These are phyloP conservation scores for Drosophila diplacantha DNA, from an alignment of 2,888 invertebrate species.

Conservation along the genomic window DNA sequence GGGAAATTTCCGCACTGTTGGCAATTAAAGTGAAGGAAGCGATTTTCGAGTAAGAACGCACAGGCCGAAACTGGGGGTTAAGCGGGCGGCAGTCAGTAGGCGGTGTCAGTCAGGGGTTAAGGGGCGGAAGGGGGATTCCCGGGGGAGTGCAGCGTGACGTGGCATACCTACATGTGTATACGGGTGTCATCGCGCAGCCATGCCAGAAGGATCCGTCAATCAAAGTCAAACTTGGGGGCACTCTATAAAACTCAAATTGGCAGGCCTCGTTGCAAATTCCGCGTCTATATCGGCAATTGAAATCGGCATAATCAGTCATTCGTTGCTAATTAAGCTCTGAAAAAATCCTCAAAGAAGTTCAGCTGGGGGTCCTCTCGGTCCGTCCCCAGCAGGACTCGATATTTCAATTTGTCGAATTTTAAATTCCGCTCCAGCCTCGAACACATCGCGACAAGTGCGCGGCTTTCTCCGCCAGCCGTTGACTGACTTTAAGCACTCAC, in stretches of 20 bases:
- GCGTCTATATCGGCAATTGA: conserved; percentile 4
- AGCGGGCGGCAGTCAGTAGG: conserved; percentile 32
- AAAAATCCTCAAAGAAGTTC: not conserved
- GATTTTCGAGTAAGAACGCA: conserved; percentile 26
- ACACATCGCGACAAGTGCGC: conserved; percentile 16
- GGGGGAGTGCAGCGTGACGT: not conserved
- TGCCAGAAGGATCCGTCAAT: conserved; percentile 3
- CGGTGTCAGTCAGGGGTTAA: conserved; percentile 1
- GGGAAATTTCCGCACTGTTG: conserved; percentile 53
- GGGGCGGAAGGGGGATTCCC: not conserved
- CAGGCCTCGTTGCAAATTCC: not conserved
- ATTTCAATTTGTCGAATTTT: conserved; percentile 18
- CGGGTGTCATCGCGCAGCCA: not conserved
- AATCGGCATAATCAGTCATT: conserved; percentile 7
- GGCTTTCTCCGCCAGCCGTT: conserved; percentile 8
- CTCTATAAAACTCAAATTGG: conserved; percentile 5
- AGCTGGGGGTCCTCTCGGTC: not conserved
- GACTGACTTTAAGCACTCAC: conserved; percentile 36
- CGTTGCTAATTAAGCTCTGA: conserved; percentile 5
- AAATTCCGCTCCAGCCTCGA: conserved; percentile 11
- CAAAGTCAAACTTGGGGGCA: conserved; percentile 7
- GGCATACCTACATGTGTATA: not conserved
- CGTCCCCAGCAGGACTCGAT: not conserved
- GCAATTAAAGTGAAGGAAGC: conserved; percentile 55
- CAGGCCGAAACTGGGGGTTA: conserved; percentile 15